Conservation (phyloP, 1,140 invertebrate genomes). For the Bombus confusus region DNA sequence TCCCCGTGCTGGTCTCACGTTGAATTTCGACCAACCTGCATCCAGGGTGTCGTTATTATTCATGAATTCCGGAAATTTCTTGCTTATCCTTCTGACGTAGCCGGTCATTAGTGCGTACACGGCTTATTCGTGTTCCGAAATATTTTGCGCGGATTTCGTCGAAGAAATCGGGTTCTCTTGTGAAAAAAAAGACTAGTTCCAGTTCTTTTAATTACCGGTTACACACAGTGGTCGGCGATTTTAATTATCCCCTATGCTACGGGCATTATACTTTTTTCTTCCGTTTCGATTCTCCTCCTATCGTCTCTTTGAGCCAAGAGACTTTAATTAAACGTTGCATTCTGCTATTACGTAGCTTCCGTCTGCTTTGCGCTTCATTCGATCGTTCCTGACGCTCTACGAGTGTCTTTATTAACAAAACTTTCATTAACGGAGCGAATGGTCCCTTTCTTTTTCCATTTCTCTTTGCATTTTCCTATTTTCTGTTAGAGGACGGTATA, state of each 20-base stretch:
- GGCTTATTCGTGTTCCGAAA: conserved; percentile 26
- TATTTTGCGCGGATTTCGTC: not conserved
- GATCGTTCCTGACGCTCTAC: not conserved
- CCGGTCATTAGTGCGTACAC: conserved; percentile 47
- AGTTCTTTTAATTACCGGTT: not conserved
- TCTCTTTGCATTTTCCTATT: not conserved
- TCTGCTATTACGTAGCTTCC: not conserved
- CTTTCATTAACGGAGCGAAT: no score
- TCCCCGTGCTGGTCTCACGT: not conserved
- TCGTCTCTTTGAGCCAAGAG: not conserved
- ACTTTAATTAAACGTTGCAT: conserved; percentile 26
- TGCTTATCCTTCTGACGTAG: conserved; percentile 8
- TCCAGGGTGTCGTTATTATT: conserved; percentile 47
- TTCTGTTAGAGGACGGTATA: not conserved
- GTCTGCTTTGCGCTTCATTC: not conserved
- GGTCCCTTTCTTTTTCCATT: not conserved
- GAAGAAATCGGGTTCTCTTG: not conserved
- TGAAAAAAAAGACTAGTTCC: not conserved
- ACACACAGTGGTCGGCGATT: not conserved
- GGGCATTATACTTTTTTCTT: not conserved
- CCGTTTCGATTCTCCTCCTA: not conserved
- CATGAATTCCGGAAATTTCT: conserved; percentile 48
- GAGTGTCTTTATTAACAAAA: not conserved
- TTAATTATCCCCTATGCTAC: not conserved
- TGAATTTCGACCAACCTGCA: conserved; percentile 17